These are phyloP conservation scores for Hycleus phaleratus DNA, from an alignment of 1,140 invertebrate genomes.

Conservation along the genomic window DNA sequence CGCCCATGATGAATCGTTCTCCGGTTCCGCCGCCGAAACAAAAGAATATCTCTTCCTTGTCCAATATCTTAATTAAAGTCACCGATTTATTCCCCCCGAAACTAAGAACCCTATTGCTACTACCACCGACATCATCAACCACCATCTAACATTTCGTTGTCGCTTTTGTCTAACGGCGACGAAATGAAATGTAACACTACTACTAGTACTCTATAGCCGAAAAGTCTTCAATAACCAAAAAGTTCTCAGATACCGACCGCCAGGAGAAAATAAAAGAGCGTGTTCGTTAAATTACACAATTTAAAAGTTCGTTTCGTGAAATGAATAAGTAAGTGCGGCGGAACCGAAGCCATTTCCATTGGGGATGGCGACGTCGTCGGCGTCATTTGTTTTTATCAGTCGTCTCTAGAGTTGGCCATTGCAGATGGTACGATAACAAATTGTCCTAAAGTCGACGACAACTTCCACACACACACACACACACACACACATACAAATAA, in stretches of 20 bases:
- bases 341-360: conserved; percentile 31
- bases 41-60: conserved; percentile 34
- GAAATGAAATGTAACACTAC: conserved; percentile 32
- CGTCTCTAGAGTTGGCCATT: conserved; percentile 19
- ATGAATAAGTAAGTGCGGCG: conserved; percentile 38
- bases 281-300: conserved; percentile 41
- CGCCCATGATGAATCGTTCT: conserved; percentile 37
- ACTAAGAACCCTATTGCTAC: not conserved
- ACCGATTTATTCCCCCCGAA: conserved; percentile 38
- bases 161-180: conserved; percentile 33
- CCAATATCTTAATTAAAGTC: conserved; percentile 43
- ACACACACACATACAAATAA: no score
- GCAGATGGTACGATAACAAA: conserved; percentile 29
- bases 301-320: conserved; percentile 41
- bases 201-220: not conserved
- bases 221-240: not conserved
- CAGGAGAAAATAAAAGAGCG: conserved; percentile 33
- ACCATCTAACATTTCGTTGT: not conserved
- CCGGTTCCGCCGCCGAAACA: conserved; percentile 32
- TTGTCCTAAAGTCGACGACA: conserved; percentile 8
- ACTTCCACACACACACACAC: no score
- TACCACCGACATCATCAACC: no score
- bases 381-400: conserved; percentile 39
- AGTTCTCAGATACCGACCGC: conserved; percentile 12
- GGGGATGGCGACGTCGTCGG: conserved; percentile 33